phyloP scores from a whole-genome alignment of 2,797 vertebrate species.

The Tamandua tetradactyla region DNA sequence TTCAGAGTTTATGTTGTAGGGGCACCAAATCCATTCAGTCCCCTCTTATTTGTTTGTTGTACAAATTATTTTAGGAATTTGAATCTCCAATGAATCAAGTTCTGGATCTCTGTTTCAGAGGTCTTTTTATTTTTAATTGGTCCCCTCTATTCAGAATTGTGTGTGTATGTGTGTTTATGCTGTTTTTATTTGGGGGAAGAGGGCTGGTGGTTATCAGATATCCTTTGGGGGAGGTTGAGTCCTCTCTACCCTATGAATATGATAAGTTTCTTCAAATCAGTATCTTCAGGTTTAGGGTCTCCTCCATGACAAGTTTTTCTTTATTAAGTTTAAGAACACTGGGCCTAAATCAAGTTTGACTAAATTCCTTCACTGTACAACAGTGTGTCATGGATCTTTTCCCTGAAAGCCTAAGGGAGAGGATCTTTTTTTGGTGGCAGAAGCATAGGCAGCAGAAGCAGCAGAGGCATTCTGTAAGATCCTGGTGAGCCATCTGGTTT shows the following conservation, averaged over 20 bases:
- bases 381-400: neutral
- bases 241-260: neutral
- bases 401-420: neutral
- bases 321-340: neutral
- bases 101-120: neutral
- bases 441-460: neutral
- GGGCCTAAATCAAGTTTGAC: neutral
- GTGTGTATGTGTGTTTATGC: neutral
- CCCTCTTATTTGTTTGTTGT: neutral
- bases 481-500: neutral
- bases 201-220: neutral
- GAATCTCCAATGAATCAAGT: neutral
- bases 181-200: neutral
- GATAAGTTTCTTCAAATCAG: neutral
- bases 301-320: neutral
- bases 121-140: neutral
- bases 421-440: no score
- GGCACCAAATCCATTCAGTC: neutral
- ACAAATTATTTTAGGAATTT: neutral
- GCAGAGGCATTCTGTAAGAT: neutral
- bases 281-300: neutral
- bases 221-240: neutral
- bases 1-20: neutral
- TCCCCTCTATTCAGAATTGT: neutral
- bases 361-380: neutral